phyloP scores from a whole-genome alignment of 2,888 invertebrate species.

The Brenthis hecate region DNA sequence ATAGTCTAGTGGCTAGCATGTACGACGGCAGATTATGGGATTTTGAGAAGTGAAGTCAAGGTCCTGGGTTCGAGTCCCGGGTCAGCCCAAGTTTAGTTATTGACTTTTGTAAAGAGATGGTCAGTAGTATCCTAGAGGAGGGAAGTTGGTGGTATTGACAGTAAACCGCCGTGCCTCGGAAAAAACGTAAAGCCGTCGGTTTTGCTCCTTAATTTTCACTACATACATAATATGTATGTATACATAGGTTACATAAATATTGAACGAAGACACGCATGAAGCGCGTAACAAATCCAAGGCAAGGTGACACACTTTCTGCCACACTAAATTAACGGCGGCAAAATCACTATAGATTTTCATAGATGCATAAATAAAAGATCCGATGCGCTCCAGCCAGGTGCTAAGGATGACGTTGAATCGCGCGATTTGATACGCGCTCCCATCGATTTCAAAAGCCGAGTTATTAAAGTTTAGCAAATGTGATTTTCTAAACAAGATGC shows the following conservation, averaged over 20 bases:
- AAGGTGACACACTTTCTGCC: constrained; percentile 77
- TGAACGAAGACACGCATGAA: constrained; percentile 39
- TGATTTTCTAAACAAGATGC: constrained; percentile 79
- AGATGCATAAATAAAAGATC: constrained; percentile 78
- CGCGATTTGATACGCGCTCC: constrained; percentile 80
- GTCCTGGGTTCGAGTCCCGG: too few relatives aligned
- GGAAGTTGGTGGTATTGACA: too few relatives aligned
- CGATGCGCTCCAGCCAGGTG: constrained; percentile 77
- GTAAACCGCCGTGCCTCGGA: too few relatives aligned
- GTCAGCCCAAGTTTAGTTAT: too few relatives aligned
- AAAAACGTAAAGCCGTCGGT: too few relatives aligned
- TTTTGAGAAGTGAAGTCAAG: too few relatives aligned
- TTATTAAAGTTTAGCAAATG: constrained; percentile 80
- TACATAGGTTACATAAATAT: constrained; percentile 40
- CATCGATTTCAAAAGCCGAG: constrained; percentile 75
- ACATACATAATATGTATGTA: too few relatives aligned
- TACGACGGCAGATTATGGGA: too few relatives aligned
- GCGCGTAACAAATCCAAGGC: constrained; percentile 72
- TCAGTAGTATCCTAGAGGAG: too few relatives aligned
- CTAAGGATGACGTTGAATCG: constrained; percentile 75
- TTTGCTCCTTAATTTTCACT: too few relatives aligned
- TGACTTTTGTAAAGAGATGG: too few relatives aligned
- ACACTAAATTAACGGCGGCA: constrained; percentile 55
- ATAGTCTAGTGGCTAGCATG: too few relatives aligned
- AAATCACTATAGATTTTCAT: constrained; percentile 73